These are phyloP conservation scores for Idaea aversata DNA, from an alignment of 2,888 invertebrate genomes.

Conservation along the genomic window DNA sequence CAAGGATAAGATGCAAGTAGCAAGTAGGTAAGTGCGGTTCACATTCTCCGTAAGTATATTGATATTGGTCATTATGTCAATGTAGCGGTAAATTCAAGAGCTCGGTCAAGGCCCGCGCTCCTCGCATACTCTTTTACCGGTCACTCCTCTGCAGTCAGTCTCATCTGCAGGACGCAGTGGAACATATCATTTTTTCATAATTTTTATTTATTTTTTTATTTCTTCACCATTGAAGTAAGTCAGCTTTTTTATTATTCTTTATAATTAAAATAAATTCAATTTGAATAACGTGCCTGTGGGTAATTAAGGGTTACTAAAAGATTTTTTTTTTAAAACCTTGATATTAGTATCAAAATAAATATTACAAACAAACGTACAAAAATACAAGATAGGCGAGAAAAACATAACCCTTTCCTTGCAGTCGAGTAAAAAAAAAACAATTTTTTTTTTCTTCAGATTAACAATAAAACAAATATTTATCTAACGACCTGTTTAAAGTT, in stretches of 20 bases:
- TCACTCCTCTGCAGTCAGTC: constrained; percentile 47
- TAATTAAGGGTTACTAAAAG: no score
- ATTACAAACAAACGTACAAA: no score
- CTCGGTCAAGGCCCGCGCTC: constrained; percentile 56
- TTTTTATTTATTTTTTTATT: not conserved
- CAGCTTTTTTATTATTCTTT: not conserved
- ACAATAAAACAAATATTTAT: no score
- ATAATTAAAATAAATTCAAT: not conserved
- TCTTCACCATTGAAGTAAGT: not conserved
- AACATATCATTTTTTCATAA: not conserved
- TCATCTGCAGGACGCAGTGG: constrained; percentile 36
- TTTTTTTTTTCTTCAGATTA: no score
- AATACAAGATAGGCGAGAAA: no score
- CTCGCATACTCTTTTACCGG: constrained; percentile 34
- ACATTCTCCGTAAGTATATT: constrained; percentile 21
- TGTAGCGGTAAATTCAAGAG: constrained; percentile 69
- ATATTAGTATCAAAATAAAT: no score
- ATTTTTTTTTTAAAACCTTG: no score
- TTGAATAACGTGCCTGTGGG: no score
- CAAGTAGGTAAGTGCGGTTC: not conserved
- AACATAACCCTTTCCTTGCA: no score
- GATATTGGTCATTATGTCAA: constrained; percentile 60
- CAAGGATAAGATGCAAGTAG: not conserved
- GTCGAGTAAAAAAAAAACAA: no score
- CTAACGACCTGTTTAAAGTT: no score